Evolutionary conservation across 1,140 invertebrate species (phyloP).

Genomic region (Brevipalpus yothersi): DNA sequence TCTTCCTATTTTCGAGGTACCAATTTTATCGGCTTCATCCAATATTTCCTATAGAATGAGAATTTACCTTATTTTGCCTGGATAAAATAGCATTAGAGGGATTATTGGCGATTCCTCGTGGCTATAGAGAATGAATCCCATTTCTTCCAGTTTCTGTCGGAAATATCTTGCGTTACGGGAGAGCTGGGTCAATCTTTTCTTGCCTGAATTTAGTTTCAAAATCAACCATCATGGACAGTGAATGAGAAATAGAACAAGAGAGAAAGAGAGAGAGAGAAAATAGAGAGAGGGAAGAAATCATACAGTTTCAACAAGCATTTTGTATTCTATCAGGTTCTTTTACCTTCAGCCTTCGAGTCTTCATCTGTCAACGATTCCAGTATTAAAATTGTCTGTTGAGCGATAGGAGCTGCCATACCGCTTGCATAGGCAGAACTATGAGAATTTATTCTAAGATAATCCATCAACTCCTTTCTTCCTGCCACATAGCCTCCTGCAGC

Average conservation of each 20-base stretch:
- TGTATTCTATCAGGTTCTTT: too few relatives aligned
- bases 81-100: constrained; percentile 77
- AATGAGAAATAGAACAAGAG: background rate
- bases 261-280: too few relatives aligned
- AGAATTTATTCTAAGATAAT: constrained; percentile 49
- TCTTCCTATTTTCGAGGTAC: too few relatives aligned
- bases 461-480: constrained; percentile 50
- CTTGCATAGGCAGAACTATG: constrained; percentile 70
- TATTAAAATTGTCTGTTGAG: constrained; percentile 57
- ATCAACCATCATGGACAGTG: too few relatives aligned
- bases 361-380: background rate
- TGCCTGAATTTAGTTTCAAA: constrained; percentile 24
- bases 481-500: constrained; percentile 89
- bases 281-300: too few relatives aligned
- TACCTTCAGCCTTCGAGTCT: constrained; percentile 43
- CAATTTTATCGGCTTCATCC: too few relatives aligned
- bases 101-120: constrained; percentile 90
- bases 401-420: constrained; percentile 69
- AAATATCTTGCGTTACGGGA: constrained; percentile 73
- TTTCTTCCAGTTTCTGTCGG: constrained; percentile 52
- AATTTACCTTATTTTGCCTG: constrained; percentile 51
- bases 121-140: constrained; percentile 83
- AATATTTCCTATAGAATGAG: too few relatives aligned
- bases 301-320: too few relatives aligned
- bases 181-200: constrained; percentile 43